These are phyloP conservation scores for Phanerotoma sp. DNA, from an alignment of 2,888 invertebrate species.

Conservation along the genomic window DNA sequence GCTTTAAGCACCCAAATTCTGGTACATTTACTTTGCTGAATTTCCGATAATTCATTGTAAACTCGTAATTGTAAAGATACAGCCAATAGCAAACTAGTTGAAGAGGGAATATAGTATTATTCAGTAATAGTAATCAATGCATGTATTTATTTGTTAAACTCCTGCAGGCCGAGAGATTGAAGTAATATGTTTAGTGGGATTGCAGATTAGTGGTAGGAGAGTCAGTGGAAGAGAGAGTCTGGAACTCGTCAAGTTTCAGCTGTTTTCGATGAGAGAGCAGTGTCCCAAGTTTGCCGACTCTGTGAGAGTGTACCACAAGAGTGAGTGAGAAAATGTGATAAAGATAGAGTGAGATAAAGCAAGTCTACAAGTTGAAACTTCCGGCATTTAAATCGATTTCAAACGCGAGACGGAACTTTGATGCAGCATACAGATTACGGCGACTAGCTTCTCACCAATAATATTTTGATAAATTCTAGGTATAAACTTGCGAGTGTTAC, in stretches of 20 bases:
- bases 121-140: too few species aligned
- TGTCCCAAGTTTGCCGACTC: conserved; percentile 22
- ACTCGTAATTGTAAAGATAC: too few species aligned
- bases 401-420: conserved; percentile 1
- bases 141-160: too few species aligned
- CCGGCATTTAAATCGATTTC: conserved; percentile 23
- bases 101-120: too few species aligned
- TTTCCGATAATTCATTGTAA: too few species aligned
- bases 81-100: too few species aligned
- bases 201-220: conserved; percentile 13
- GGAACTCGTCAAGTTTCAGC: conserved; percentile 12
- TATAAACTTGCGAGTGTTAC: conserved; percentile 4
- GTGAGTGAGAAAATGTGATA: too few species aligned
- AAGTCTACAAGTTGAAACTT: conserved; percentile 7
- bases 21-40: too few species aligned
- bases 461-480: conserved; percentile 19
- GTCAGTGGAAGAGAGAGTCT: conserved; percentile 4
- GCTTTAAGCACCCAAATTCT: too few species aligned
- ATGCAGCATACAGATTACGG: not conserved
- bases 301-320: conserved; percentile 2
- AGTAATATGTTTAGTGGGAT: conserved; percentile 19
- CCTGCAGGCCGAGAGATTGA: too few species aligned
- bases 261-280: conserved; percentile 18
- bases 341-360: conserved; percentile 1
- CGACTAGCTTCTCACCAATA: conserved; percentile 11